These are phyloP conservation scores for Echiichthys vipera DNA, from an alignment of 2,797 vertebrate species.

Conservation along the genomic window DNA sequence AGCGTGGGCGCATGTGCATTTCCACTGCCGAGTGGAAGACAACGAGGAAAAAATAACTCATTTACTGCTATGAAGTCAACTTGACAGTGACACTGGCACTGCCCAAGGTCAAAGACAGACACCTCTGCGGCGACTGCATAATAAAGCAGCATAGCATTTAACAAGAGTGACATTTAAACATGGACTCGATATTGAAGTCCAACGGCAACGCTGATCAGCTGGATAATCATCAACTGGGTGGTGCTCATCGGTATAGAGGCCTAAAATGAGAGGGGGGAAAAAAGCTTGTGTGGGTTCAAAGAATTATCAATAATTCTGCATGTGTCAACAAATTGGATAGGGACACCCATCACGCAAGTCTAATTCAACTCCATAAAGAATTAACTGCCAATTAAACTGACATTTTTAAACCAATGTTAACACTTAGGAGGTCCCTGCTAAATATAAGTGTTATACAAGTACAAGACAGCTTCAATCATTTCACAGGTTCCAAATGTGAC, in stretches of 20 bases:
- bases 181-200: slow-evolving; percentile 16
- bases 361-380: slow-evolving; percentile 43
- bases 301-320: slow-evolving; percentile 45
- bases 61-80: slow-evolving; percentile 73
- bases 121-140: slow-evolving; percentile 14
- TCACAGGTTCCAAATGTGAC: background rate
- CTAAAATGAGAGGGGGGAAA: slow-evolving; percentile 12
- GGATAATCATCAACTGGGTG: slow-evolving; percentile 58
- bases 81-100: slow-evolving; percentile 63
- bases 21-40: slow-evolving; percentile 61
- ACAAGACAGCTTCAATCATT: background rate
- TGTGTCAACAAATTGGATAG: slow-evolving; percentile 8
- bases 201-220: slow-evolving; percentile 31
- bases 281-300: slow-evolving; percentile 30
- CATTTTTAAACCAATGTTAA: background rate
- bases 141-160: slow-evolving; percentile 54
- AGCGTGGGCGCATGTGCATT: slow-evolving; percentile 74
- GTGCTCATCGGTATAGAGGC: slow-evolving; percentile 9
- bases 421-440: background rate
- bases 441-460: background rate
- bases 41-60: slow-evolving; percentile 62
- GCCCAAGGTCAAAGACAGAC: slow-evolving; percentile 66
- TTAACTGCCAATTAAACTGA: background rate
- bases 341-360: slow-evolving; percentile 33
- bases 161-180: slow-evolving; percentile 76